These are phyloP conservation scores for Zeuzera pyrina DNA, from an alignment of 2,888 invertebrate species.

Conservation along the genomic window DNA sequence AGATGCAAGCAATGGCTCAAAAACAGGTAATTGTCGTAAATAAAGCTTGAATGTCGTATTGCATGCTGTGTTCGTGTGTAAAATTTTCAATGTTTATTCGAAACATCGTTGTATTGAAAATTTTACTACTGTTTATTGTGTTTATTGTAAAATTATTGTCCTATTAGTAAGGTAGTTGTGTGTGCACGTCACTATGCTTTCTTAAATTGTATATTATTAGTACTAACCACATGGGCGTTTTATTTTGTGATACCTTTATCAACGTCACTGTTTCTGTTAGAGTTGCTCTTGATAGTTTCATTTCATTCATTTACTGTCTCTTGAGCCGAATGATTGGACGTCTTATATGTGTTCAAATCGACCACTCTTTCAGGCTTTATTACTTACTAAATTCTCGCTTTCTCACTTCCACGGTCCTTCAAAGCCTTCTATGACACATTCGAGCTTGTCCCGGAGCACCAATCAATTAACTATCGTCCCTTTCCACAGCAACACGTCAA, in stretches of 20 bases:
- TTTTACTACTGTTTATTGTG: slow-evolving; percentile 31
- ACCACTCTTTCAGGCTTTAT: slow-evolving; percentile 43
- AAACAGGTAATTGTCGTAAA: slow-evolving; percentile 83
- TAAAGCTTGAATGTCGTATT: slow-evolving; percentile 23
- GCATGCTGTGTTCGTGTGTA: slow-evolving; percentile 26
- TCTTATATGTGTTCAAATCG: not conserved
- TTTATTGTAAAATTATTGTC: too few relatives aligned
- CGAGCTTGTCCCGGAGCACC: slow-evolving; percentile 62
- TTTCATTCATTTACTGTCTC: slow-evolving; percentile 64
- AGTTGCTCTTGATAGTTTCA: slow-evolving; percentile 68
- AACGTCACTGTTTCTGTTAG: slow-evolving; percentile 69
- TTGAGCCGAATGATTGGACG: slow-evolving; percentile 47
- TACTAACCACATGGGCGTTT: slow-evolving; percentile 66
- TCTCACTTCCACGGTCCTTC: slow-evolving; percentile 55
- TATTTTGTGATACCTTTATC: slow-evolving; percentile 73
- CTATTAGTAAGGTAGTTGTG: too few relatives aligned
- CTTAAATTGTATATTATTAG: slow-evolving; percentile 44
- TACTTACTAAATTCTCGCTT: slow-evolving; percentile 52
- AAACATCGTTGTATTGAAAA: slow-evolving; percentile 24
- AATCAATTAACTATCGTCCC: slow-evolving; percentile 29
- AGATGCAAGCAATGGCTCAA: slow-evolving; percentile 97
- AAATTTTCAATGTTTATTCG: slow-evolving; percentile 9
- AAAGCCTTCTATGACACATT: slow-evolving; percentile 51
- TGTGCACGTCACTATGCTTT: slow-evolving; percentile 61
- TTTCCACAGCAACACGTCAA: slow-evolving; percentile 40